phyloP scores from a whole-genome alignment of 2,888 invertebrate genomes.

The Cacoxenus indagator region DNA sequence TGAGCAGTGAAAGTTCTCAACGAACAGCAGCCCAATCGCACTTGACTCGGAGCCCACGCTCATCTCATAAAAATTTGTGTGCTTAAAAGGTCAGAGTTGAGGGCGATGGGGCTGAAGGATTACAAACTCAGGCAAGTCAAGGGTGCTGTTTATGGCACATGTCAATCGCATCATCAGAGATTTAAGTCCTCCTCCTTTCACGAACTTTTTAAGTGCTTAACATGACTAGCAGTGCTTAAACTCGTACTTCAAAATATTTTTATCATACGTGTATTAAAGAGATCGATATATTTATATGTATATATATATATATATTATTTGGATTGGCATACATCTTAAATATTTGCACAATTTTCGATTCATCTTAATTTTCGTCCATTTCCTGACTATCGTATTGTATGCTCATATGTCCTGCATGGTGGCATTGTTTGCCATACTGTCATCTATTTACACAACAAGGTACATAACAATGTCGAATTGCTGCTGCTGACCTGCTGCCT shows the following conservation, averaged over 20 bases:
- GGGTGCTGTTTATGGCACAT: not conserved
- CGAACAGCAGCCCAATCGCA: not conserved
- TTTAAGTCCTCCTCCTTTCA: too few species aligned
- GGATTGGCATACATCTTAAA: not conserved
- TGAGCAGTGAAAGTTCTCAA: not conserved
- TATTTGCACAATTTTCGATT: not conserved
- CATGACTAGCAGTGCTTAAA: too few species aligned
- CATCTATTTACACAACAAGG: not conserved
- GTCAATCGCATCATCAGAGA: too few species aligned
- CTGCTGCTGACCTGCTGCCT: not conserved
- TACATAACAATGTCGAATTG: not conserved
- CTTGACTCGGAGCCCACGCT: not conserved
- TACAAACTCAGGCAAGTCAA: not conserved
- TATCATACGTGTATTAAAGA: too few species aligned
- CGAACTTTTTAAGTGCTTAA: too few species aligned
- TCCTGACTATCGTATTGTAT: not conserved
- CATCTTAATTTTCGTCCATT: slow-evolving; percentile 4
- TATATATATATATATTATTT: not conserved
- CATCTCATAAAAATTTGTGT: not conserved
- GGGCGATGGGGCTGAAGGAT: not conserved
- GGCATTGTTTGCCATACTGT: not conserved
- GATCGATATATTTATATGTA: too few species aligned
- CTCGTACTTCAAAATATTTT: too few species aligned
- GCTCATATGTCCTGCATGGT: not conserved
- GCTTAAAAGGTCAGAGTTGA: not conserved